Percentiles rank a stretch among this genome's conserved stretches.
Conservation (phyloP, 1,140 invertebrate species). For the Thaumetopoea pityocampa region DNA sequence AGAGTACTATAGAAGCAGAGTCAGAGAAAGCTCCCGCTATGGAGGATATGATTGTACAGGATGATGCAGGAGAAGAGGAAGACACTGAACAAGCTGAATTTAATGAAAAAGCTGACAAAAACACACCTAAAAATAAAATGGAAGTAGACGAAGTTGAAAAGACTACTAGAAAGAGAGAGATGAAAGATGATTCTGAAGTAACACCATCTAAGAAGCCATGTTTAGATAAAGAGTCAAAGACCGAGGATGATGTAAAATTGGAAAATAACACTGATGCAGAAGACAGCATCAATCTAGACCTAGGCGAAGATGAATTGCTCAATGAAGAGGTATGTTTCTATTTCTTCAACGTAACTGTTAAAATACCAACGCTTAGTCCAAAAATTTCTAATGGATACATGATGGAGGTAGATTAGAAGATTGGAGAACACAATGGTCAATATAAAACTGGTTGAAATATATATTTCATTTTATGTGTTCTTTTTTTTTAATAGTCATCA, state of each 20-base stretch:
- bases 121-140: slow-evolving; percentile 40
- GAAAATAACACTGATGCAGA: slow-evolving; percentile 80
- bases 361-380: slow-evolving; percentile 32
- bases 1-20: slow-evolving; percentile 48
- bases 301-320: slow-evolving; percentile 88
- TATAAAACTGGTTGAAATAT: slow-evolving; percentile 11
- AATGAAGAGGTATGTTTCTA: slow-evolving; percentile 82
- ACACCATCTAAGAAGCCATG: slow-evolving; percentile 60
- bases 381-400: slow-evolving; percentile 50
- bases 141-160: slow-evolving; percentile 48
- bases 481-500: slow-evolving; percentile 41
- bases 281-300: slow-evolving; percentile 87
- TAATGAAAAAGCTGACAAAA: slow-evolving; percentile 15
- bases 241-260: slow-evolving; percentile 59
- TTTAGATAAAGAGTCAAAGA: slow-evolving; percentile 45
- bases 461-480: slow-evolving; percentile 19
- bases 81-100: slow-evolving; percentile 38
- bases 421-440: slow-evolving; percentile 1
- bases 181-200: slow-evolving; percentile 54
- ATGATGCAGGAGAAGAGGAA: slow-evolving; percentile 66
- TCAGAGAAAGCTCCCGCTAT: slow-evolving; percentile 56
- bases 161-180: slow-evolving; percentile 54
- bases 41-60: slow-evolving; percentile 72
- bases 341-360: slow-evolving; percentile 63
- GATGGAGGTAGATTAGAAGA: slow-evolving; percentile 61